Conservation (phyloP, 1,140 invertebrate species). For the Scaptodrosophila lebanonensis region DNA sequence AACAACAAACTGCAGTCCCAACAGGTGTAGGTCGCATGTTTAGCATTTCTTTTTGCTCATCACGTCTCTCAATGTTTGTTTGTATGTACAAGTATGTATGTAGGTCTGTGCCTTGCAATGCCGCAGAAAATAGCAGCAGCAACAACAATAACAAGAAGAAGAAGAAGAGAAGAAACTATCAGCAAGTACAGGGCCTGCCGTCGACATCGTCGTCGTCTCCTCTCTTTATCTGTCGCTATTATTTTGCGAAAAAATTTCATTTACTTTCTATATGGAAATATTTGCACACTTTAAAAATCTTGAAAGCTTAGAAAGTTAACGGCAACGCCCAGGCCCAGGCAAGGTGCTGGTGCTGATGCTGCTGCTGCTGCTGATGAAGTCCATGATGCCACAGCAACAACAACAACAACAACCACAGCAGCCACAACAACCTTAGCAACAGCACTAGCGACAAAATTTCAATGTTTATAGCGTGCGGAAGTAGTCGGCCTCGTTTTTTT, state of each 20-base stretch:
- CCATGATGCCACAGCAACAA: slow-evolving; percentile 22
- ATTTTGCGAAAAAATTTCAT: slow-evolving; percentile 40
- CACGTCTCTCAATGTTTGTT: too few species aligned
- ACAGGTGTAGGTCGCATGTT: too few species aligned
- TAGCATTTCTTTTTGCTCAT: too few species aligned
- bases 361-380: too few species aligned
- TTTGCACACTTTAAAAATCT: slow-evolving; percentile 43
- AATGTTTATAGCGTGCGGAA: slow-evolving; percentile 35
- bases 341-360: slow-evolving; percentile 4
- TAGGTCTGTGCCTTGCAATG: too few species aligned
- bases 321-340: slow-evolving; percentile 21
- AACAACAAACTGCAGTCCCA: neutral
- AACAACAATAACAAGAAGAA: neutral
- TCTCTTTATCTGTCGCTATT: slow-evolving; percentile 33
- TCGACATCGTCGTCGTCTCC: slow-evolving; percentile 23
- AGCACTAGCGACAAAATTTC: slow-evolving; percentile 8
- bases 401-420: slow-evolving; percentile 13
- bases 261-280: slow-evolving; percentile 53
- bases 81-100: too few species aligned
- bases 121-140: too few species aligned
- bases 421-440: slow-evolving; percentile 35
- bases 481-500: slow-evolving; percentile 29
- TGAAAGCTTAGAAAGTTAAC: slow-evolving; percentile 45
- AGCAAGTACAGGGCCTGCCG: slow-evolving; percentile 26
- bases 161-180: slow-evolving; percentile 25